Evolutionary conservation across 2,797 vertebrate species (phyloP), one percentile per base, ranked within the genome.

Genomic region (Acanthiza pusilla): DNA sequence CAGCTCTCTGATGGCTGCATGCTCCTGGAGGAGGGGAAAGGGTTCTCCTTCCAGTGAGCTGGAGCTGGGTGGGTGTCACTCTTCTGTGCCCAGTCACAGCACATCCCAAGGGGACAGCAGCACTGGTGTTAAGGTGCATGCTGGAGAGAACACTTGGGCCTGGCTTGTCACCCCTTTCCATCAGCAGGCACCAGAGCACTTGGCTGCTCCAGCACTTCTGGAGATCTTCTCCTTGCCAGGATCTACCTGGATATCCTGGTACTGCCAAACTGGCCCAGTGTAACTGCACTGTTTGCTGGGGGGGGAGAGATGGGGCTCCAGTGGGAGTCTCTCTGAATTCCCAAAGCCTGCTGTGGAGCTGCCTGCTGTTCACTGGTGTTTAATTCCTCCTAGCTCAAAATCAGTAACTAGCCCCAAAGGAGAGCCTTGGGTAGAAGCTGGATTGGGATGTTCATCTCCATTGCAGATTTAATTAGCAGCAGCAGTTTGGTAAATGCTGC

Each of bases 81-180:
- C 13, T 22, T 20, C 29, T 57, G 38, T 88, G 72, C 3, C 15
- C 4, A 1, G 16, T 29, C 66, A 30, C 68, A 73, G 70, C 78
- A 10, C 51, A 9, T 21, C 34, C 48, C 38, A 7, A 7, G 57
- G n/a, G 42, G n/a, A 45, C 70, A 25, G 14, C 11, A 43, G 78
- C 26, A 1, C 25, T 51, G 38, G 17, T 7, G 45, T 36, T 50
- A 9, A 42, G 68, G 54, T 3, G 16, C 12, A 2, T 25, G 21
- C 63, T 34, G 6, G n/a, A 67, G 57, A 42, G 62, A 23, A 11
- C 16, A 8, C 0, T 0, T 0, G 5, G 51, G 53, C 48, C 68
- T 74, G 22, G 22, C 25, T 61, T 51, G 72, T 47, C 51, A 18
- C 18, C 62, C 53, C 23, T 11, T 38, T 47, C 14, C 43, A 25